These are phyloP conservation scores for Junco hyemalis DNA, from an alignment of 2,113 vertebrate genomes.

Conservation along the genomic window DNA sequence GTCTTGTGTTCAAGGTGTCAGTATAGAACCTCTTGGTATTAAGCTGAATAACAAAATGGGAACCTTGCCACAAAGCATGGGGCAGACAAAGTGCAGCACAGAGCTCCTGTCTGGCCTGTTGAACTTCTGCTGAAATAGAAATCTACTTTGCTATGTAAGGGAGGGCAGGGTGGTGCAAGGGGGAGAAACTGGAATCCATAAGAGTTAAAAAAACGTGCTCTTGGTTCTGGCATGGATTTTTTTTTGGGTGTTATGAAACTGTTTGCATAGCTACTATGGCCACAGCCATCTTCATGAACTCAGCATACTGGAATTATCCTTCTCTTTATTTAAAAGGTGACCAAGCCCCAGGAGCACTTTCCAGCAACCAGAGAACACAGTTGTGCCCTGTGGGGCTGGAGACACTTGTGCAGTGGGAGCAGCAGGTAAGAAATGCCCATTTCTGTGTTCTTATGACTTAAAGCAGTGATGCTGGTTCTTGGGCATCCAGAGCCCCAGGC, in stretches of 20 bases:
- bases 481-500: fast-evolving
- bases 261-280: background rate
- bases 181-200: background rate
- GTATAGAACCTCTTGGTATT: background rate
- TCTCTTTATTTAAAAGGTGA: background rate
- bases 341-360: background rate
- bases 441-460: background rate
- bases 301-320: fast-evolving
- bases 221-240: background rate
- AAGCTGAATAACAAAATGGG: background rate
- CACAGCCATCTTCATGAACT: background rate
- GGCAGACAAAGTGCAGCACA: background rate
- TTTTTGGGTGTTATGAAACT: background rate
- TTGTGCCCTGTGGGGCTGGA: background rate
- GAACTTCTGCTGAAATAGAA: background rate
- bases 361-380: background rate
- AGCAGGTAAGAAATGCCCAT: background rate
- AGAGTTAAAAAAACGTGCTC: background rate
- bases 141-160: background rate
- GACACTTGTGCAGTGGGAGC: background rate
- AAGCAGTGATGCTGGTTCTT: background rate
- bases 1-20: background rate
- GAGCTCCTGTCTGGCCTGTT: background rate
- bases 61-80: background rate
- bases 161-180: background rate